phyloP scores from a whole-genome alignment of 2,113 vertebrate genomes.

The Ahaetulla prasina region DNA sequence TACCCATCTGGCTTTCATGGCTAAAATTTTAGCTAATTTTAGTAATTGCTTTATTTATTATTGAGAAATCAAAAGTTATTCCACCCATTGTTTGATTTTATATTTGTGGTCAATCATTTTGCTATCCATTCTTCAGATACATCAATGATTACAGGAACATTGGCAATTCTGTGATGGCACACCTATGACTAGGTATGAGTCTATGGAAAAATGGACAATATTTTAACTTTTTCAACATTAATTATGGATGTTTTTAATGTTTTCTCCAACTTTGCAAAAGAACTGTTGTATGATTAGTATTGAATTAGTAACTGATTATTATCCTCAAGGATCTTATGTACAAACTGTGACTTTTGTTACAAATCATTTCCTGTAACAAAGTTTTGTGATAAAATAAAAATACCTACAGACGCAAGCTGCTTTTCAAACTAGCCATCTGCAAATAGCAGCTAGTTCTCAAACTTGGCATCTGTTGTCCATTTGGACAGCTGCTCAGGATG shows the following conservation, averaged over 20 bases:
- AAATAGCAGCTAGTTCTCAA: slow-evolving; percentile 12
- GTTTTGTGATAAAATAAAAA: slow-evolving; percentile 1
- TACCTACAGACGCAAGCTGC: background rate
- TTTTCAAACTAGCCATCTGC: slow-evolving; percentile 25
- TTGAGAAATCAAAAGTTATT: background rate
- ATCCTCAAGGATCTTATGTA: background rate
- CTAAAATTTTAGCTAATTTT: background rate
- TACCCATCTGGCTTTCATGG: too few relatives aligned
- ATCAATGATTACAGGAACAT: background rate
- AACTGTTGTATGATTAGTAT: background rate
- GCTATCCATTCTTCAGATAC: background rate
- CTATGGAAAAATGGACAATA: background rate
- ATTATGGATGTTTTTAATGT: background rate
- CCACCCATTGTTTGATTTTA: background rate
- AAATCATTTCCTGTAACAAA: background rate
- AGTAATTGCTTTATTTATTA: background rate
- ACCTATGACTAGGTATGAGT: background rate
- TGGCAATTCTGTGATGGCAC: background rate
- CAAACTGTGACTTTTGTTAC: background rate
- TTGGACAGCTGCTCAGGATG: slow-evolving; percentile 28
- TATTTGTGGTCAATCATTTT: background rate
- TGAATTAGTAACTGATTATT: background rate
- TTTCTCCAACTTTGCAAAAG: background rate
- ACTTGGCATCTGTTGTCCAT: slow-evolving; percentile 26
- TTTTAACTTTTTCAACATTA: background rate